A percentile compares a stretch with the other conserved stretches of the same genome.
Conservation (phyloP, 2,113 vertebrate genomes). For the Sebastes schlegelii region DNA sequence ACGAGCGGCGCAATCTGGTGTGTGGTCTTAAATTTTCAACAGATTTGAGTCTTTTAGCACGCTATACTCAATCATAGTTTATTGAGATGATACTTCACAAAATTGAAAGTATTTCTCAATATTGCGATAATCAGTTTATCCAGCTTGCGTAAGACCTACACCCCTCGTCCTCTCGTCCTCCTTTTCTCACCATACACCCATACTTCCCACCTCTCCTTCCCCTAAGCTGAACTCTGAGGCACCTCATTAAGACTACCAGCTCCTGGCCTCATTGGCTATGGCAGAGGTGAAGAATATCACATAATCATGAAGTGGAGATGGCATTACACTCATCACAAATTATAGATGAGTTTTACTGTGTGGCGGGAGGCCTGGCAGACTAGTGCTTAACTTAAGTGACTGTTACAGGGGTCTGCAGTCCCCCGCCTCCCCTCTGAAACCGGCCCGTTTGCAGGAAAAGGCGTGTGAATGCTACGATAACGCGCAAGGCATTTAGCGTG, state of each 20-base stretch:
- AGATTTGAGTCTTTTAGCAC: constrained; percentile 15
- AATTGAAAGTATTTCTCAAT: constrained; percentile 3
- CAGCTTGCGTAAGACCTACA: not conserved
- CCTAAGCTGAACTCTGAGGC: constrained; percentile 74
- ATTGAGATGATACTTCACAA: constrained; percentile 1
- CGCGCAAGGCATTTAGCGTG: too few relatives aligned
- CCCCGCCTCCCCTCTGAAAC: constrained; percentile 36
- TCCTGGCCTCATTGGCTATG: constrained; percentile 76
- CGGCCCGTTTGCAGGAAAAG: not conserved
- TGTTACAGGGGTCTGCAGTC: constrained; percentile 73
- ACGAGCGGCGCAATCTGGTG: constrained; percentile 19
- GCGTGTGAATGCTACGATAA: too few relatives aligned
- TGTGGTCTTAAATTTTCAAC: constrained; percentile 29
- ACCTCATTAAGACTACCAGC: constrained; percentile 80
- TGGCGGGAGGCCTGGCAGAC: constrained; percentile 58
- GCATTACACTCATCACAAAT: constrained; percentile 86
- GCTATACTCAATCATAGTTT: not conserved
- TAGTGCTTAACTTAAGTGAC: constrained; percentile 73
- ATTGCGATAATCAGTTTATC: constrained; percentile 18
- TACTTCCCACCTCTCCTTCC: constrained; percentile 50
- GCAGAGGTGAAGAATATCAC: constrained; percentile 85
- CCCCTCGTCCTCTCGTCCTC: not conserved
- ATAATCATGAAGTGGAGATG: constrained; percentile 86
- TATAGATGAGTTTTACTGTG: constrained; percentile 84
- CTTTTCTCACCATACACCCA: constrained; percentile 24